Evolutionary conservation across 1,140 invertebrate species (phyloP), one percentile per base, ranked within the genome.

Genomic region (Varroa destructor): DNA sequence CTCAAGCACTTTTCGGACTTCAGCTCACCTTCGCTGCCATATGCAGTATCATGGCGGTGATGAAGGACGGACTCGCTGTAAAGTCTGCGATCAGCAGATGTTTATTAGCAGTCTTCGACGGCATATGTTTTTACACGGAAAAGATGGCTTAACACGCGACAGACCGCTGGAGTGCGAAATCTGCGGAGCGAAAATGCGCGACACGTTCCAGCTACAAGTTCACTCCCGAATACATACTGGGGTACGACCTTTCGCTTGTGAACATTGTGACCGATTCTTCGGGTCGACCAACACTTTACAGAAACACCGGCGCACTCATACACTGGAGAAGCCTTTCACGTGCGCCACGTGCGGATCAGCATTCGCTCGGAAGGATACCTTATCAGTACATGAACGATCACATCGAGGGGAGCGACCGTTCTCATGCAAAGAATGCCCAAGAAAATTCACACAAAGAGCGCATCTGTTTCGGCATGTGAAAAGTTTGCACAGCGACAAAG

Each of bases 291-390:
- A 67, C 46, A 46, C 40, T 12, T 8, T 67, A 1, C 12, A 67
- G 61, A 67, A 67, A 8, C 61, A 67, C 61, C 12, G 40, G 46
- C 61, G 61, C 1, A 67, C 61, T 2, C 61, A 67, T 40, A 14
- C 40, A 8, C 36, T 12, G 12, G 10, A 36, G 10, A 67, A 67
- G 46, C 46, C 61, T 1, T 46, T 43, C 61, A 37, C 12, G 1
- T 67, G 61, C 37, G 12, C 14, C n/a, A 37, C 14, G 12, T 67
- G 61, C 61, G 61, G 61, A 3, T 43, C 40, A 67, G 14, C 12
- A 14, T 67, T 67, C 8, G 12, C 46, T 14, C 61, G 61, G 14
- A 67, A 40, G 46, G 61, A 67, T 8, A 67, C 61, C 3, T 46
- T 67, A 3, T 12, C 14, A n/a, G 46, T 8, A 43, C 61, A 67